These are phyloP conservation scores for Nylanderia fulva DNA, from an alignment of 1,140 invertebrate species.

Conservation along the genomic window DNA sequence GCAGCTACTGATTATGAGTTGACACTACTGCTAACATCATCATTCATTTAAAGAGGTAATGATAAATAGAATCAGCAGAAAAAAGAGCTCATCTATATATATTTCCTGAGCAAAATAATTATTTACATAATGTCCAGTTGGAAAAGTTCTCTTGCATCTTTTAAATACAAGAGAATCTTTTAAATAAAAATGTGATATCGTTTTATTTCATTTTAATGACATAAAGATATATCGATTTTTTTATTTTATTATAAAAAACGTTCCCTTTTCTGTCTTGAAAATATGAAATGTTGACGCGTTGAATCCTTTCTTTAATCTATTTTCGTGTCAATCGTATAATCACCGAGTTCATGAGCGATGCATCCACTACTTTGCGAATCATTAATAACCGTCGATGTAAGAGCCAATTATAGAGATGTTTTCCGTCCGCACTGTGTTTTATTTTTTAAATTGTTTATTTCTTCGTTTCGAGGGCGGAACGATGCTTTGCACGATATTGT, in stretches of 20 bases:
- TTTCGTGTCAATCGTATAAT: slow-evolving; percentile 34
- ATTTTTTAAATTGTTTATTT: slow-evolving; percentile 36
- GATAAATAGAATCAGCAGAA: slow-evolving; percentile 15
- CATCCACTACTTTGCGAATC: slow-evolving; percentile 20
- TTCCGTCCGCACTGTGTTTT: background rate
- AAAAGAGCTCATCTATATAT: background rate
- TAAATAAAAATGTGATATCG: no score
- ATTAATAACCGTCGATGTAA: slow-evolving; percentile 35
- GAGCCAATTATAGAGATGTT: slow-evolving; percentile 40
- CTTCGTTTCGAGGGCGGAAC: background rate
- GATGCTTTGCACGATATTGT: slow-evolving; percentile 36
- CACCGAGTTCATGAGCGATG: slow-evolving; percentile 20
- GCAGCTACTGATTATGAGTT: slow-evolving; percentile 49
- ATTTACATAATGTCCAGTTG: background rate
- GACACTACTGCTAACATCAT: slow-evolving; percentile 44
- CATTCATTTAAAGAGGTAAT: slow-evolving; percentile 64
- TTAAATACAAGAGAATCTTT: background rate
- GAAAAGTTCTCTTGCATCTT: background rate
- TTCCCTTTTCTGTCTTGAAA: background rate
- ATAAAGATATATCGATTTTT: background rate
- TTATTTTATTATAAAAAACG: background rate
- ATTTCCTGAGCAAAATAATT: background rate
- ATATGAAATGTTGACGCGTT: background rate
- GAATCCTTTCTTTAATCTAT: slow-evolving; percentile 13
- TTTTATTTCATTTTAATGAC: no score